Percentiles rank a stretch among this genome's conserved stretches.
Evolutionary conservation across 2,888 invertebrate species (phyloP).

Genomic region (Erannis defoliaria): DNA sequence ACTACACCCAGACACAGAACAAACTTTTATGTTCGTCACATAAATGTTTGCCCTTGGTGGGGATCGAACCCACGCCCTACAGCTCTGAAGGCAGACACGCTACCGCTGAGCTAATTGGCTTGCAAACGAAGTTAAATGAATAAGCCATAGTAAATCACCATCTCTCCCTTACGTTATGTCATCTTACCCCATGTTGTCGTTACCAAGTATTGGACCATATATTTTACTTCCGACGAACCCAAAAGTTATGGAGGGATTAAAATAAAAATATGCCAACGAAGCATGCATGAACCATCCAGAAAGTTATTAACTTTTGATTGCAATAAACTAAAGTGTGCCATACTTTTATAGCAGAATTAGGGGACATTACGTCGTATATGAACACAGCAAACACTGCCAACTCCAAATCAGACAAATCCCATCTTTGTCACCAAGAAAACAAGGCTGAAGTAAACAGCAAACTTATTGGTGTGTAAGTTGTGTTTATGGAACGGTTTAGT

Average conservation of each 20-base stretch:
- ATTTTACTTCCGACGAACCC: slow-evolving; percentile 37
- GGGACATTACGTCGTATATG: slow-evolving; percentile 65
- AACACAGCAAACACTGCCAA: slow-evolving; percentile 39
- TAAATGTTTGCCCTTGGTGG: too few species aligned
- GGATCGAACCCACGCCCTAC: too few species aligned
- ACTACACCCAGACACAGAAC: too few species aligned
- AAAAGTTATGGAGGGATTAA: slow-evolving; percentile 38
- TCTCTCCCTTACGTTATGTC: slow-evolving; percentile 17
- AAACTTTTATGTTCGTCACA: too few species aligned
- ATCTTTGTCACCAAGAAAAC: slow-evolving; percentile 42
- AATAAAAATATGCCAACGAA: slow-evolving; percentile 37
- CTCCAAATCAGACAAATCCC: slow-evolving; percentile 30
- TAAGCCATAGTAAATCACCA: slow-evolving; percentile 31
- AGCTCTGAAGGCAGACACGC: too few species aligned
- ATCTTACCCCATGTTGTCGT: slow-evolving; percentile 23
- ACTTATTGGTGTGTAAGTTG: slow-evolving; percentile 55
- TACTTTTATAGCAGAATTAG: slow-evolving; percentile 81
- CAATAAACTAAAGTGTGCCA: slow-evolving; percentile 81
- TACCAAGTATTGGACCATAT: slow-evolving; percentile 38
- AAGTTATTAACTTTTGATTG: slow-evolving; percentile 81
- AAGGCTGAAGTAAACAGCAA: slow-evolving; percentile 42
- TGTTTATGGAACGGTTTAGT: slow-evolving; percentile 80
- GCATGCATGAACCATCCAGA: slow-evolving; percentile 37
- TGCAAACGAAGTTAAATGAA: slow-evolving; percentile 8
- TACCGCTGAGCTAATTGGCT: not conserved